phyloP scores from a whole-genome alignment of 2,797 vertebrate species.

The Helarctos malayanus region DNA sequence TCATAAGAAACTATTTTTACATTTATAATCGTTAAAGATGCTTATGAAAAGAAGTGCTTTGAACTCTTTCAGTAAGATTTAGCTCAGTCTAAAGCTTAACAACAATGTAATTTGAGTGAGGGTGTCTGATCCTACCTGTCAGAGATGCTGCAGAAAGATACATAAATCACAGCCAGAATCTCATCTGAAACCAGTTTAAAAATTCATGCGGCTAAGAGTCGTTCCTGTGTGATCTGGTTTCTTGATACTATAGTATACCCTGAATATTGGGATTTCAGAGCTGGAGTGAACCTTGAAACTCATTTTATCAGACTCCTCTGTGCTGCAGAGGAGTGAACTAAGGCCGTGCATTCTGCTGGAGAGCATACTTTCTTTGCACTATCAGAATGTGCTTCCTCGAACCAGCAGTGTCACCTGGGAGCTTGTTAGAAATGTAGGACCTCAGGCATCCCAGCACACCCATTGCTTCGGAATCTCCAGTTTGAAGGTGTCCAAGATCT shows the following conservation, averaged over 20 bases:
- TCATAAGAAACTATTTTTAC: conserved; percentile 84
- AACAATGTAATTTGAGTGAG: conserved; percentile 81
- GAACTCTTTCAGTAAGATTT: conserved; percentile 82
- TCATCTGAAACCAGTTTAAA: conserved; percentile 75
- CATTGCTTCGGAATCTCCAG: background rate
- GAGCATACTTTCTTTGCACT: background rate
- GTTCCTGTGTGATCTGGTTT: conserved; percentile 72
- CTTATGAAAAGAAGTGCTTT: conserved; percentile 85
- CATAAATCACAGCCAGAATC: conserved; percentile 77
- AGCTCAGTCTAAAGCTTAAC: conserved; percentile 81
- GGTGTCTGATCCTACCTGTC: conserved; percentile 81
- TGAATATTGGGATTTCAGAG: conserved; percentile 32
- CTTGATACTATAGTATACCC: conserved; percentile 30
- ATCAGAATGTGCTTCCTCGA: background rate
- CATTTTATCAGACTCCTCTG: conserved; percentile 28
- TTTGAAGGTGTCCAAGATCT: background rate
- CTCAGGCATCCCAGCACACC: background rate
- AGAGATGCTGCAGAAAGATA: conserved; percentile 78
- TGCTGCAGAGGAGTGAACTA: conserved; percentile 40
- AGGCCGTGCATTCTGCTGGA: background rate
- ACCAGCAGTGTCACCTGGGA: background rate
- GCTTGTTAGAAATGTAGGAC: background rate
- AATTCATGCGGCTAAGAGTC: conserved; percentile 68
- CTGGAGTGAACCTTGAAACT: background rate
- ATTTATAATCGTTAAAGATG: conserved; percentile 86